Percentiles rank a stretch among this genome's conserved stretches.
These are phyloP conservation scores for Clarias macrocephalus DNA, from an alignment of 2,113 vertebrate species.

Conservation along the genomic window DNA sequence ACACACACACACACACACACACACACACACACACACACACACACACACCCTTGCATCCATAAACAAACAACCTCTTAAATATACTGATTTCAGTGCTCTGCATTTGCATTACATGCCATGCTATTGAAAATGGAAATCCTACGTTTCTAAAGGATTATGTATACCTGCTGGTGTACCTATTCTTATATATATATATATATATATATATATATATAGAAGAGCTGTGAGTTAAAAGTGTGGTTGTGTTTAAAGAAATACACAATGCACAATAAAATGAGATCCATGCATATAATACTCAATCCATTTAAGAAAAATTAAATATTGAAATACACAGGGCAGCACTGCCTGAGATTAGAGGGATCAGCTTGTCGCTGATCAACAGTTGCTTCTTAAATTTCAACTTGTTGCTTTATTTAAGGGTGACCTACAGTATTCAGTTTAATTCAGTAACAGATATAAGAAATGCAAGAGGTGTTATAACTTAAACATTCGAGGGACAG, in stretches of 20 bases:
- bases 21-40: conserved; percentile 10
- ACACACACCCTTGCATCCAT: not conserved
- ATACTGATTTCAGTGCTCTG: not conserved
- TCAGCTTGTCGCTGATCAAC: not conserved
- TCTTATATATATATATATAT: not conserved
- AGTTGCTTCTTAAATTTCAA: not conserved
- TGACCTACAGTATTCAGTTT: not conserved
- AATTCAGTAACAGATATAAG: not conserved
- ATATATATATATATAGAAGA: not conserved
- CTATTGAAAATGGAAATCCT: not conserved
- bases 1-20: not conserved
- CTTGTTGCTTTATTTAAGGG: not conserved
- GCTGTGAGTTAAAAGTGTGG: not conserved
- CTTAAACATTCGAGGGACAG: not conserved
- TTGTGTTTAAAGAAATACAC: not conserved
- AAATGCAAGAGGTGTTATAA: not conserved
- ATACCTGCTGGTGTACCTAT: not conserved
- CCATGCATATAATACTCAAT: not conserved
- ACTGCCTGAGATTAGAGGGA: not conserved
- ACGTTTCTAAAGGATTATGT: not conserved
- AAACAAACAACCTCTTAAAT: not conserved
- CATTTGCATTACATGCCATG: not conserved
- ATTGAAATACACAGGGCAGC: not conserved
- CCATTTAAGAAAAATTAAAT: not conserved
- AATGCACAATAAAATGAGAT: not conserved